Evolutionary conservation across 2,888 invertebrate species (phyloP).

Genomic region (Philereme vetulata): DNA sequence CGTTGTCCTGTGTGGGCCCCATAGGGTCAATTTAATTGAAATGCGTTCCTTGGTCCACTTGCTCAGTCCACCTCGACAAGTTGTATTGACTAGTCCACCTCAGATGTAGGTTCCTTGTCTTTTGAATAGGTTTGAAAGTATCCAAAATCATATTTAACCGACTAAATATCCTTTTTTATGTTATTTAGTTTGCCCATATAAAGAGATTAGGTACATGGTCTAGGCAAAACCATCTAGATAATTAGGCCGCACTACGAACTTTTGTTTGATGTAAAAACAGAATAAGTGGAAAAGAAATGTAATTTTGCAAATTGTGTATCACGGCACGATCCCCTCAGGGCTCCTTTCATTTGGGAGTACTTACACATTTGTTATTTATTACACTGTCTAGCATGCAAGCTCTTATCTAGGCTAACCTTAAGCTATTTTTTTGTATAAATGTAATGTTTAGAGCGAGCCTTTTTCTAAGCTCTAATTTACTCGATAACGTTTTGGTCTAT

Average conservation of each 20-base stretch:
- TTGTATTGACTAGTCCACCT: too few relatives aligned
- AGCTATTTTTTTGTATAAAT: conserved; percentile 9
- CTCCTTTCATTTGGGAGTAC: conserved; percentile 52
- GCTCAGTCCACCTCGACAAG: too few relatives aligned
- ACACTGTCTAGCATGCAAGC: conserved; percentile 37
- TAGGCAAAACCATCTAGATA: conserved; percentile 48
- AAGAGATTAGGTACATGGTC: conserved; percentile 29
- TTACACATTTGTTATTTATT: conserved; percentile 54
- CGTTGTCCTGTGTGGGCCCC: too few relatives aligned
- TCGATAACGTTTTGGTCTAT: too few relatives aligned
- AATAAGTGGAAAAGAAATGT: conserved; percentile 57
- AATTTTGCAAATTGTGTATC: conserved; percentile 63
- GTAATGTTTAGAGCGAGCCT: conserved; percentile 7
- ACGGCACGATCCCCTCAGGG: conserved; percentile 48
- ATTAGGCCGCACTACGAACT: conserved; percentile 44
- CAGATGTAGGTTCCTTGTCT: too few relatives aligned
- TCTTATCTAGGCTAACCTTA: conserved; percentile 26
- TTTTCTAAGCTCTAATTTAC: not conserved
- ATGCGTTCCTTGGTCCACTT: too few relatives aligned
- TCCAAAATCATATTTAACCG: too few relatives aligned
- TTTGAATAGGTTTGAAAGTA: too few relatives aligned
- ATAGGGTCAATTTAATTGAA: too few relatives aligned
- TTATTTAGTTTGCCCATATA: conserved; percentile 16
- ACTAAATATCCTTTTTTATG: conserved; percentile 6
- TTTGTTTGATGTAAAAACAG: conserved; percentile 50